Percentiles rank a stretch among this genome's conserved stretches.
phyloP scores from a whole-genome alignment of 2,113 vertebrate genomes.

The Bombycilla garrulus region DNA sequence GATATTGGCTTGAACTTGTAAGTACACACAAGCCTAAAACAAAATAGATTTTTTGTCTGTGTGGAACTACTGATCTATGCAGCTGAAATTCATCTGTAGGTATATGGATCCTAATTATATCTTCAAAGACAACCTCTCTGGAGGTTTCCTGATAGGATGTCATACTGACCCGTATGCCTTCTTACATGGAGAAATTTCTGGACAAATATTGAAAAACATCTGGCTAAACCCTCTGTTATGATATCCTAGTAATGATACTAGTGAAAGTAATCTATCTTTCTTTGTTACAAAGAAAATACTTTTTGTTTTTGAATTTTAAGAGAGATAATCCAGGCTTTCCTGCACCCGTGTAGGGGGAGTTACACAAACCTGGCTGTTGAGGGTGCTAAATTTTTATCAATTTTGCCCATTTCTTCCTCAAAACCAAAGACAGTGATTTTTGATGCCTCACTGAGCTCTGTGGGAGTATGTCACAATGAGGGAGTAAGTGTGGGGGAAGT shows the following conservation, averaged over 20 bases:
- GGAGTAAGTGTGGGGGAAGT: not conserved
- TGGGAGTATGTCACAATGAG: not conserved
- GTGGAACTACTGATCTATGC: not conserved
- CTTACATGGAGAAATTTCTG: not conserved
- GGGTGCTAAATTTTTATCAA: not conserved
- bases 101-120: not conserved
- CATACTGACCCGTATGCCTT: not conserved
- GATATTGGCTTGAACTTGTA: not conserved
- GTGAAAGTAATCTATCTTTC: not conserved
- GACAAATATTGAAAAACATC: not conserved
- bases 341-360: accelerated
- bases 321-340: not conserved
- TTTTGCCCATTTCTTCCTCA: not conserved
- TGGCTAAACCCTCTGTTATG: not conserved
- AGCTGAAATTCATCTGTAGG: not conserved
- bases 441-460: not conserved
- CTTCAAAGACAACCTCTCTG: not conserved
- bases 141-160: not conserved
- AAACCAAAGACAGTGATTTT: not conserved
- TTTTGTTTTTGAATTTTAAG: not conserved
- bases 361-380: not conserved
- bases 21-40: not conserved
- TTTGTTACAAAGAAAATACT: not conserved
- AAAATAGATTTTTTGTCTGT: not conserved
- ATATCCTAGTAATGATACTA: not conserved